Evolutionary conservation across 2,113 vertebrate species (phyloP).

Genomic region (Nematolebias whitei): DNA sequence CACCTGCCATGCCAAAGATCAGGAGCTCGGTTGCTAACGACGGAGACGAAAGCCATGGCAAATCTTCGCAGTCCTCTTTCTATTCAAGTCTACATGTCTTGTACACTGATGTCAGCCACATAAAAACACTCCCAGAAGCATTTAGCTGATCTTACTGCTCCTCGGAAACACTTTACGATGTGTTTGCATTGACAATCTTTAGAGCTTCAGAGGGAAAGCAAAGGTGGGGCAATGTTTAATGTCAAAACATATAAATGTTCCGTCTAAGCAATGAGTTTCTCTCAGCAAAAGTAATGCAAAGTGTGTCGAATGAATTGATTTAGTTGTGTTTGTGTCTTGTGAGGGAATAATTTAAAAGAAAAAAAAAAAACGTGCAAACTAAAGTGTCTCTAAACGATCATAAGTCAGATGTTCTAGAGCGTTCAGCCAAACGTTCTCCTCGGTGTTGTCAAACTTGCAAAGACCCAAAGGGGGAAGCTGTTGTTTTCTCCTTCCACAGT

Average conservation of each 20-base stretch:
- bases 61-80: slow-evolving; percentile 13
- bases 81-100: no score
- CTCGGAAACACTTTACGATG: slow-evolving; percentile 34
- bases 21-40: slow-evolving; percentile 41
- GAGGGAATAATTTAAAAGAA: slow-evolving; percentile 31
- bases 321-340: slow-evolving; percentile 30
- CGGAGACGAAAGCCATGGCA: slow-evolving; percentile 43
- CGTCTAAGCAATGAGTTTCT: slow-evolving; percentile 39
- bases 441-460: slow-evolving; percentile 44
- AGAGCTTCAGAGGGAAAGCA: slow-evolving; percentile 26
- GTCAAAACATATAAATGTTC: background rate
- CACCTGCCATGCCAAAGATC: slow-evolving; percentile 68
- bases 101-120: slow-evolving; percentile 53
- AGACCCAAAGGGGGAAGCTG: slow-evolving; percentile 27
- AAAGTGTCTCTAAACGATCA: background rate
- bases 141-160: slow-evolving; percentile 28
- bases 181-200: slow-evolving; percentile 80
- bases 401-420: slow-evolving; percentile 20
- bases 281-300: slow-evolving; percentile 52
- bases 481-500: slow-evolving; percentile 28
- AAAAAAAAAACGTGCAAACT: slow-evolving; percentile 2
- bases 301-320: slow-evolving; percentile 24
- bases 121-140: slow-evolving; percentile 31
- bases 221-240: background rate
- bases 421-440: slow-evolving; percentile 47